Evolutionary conservation across 2,113 vertebrate genomes (phyloP), one percentile per base, ranked within the genome.

Genomic region (Labeo rohita): DNA sequence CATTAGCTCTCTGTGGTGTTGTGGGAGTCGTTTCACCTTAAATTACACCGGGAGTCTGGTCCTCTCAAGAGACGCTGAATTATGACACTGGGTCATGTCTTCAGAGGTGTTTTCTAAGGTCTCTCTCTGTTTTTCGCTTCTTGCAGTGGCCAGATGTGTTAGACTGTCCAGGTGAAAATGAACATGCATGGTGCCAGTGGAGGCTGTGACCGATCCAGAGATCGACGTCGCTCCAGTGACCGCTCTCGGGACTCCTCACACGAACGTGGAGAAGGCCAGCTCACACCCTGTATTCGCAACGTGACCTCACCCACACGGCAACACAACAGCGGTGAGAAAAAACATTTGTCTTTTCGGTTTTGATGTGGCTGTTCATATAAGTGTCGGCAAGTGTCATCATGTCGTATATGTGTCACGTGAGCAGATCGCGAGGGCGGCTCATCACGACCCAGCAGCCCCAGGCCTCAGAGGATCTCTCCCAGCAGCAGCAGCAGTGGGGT

Each of bases 251-350:
- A 99, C 93, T 99, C 98, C 2, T 99, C 98, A 59, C 98, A 99
- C 1, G 98, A 99, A 92, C 95, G 98, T 87, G 92, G 92, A 83
- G 98, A 99, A 88, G 96, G 97, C 84, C 98, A 99, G 83, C 97
- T 99, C 84, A 99, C 98, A 79, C 98, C 98, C 0, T 99, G 98
- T 93, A 99, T 99, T 91, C 96, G 98, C 88, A 99, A 99, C 87
- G 95, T 99, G 89, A 99, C 97, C 82, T 99, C 98, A 77, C 98
- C 98, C 90, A 99, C 98, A 82, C 95, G 97, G 47, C 98, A 99
- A 84, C 96, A 97, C 91, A 97, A 97, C 90, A 93, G 93, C 87
- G 98, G 98, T 99, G 50, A 89, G 87, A 72, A 43, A 23, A 8
- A 8, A 5, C 2, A 45, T 34, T 70, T 34, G 36, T 59, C 5